These are phyloP conservation scores for Lottia gigantea DNA, from an alignment of 2,888 invertebrate genomes.

Conservation along the genomic window DNA sequence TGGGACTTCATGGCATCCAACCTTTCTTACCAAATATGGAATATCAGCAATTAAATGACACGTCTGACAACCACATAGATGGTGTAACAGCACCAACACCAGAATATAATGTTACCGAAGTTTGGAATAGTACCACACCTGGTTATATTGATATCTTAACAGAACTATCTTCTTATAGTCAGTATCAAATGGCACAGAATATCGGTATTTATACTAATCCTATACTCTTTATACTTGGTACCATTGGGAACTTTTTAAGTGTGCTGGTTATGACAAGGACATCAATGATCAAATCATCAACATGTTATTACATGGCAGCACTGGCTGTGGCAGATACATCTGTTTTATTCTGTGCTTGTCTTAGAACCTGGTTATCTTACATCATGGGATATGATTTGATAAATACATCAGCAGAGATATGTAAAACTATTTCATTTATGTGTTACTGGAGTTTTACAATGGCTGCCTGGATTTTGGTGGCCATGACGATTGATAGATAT, in stretches of 20 bases:
- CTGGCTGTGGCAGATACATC: slow-evolving; percentile 48
- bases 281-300: slow-evolving; percentile 44
- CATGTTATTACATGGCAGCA: slow-evolving; percentile 51
- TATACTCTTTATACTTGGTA: slow-evolving; percentile 46
- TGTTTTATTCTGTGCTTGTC: slow-evolving; percentile 46
- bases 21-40: too few species aligned
- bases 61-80: background rate
- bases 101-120: background rate
- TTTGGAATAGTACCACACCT: slow-evolving; percentile 8
- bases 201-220: slow-evolving; percentile 47
- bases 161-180: slow-evolving; percentile 32
- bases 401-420: slow-evolving; percentile 32
- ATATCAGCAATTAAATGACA: too few species aligned
- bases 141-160: slow-evolving; percentile 24
- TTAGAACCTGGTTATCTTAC: slow-evolving; percentile 47
- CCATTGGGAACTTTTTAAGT: slow-evolving; percentile 50
- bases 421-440: slow-evolving; percentile 42
- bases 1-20: too few species aligned
- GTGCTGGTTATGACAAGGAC: slow-evolving; percentile 48
- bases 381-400: slow-evolving; percentile 36
- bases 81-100: background rate
- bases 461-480: slow-evolving; percentile 56
- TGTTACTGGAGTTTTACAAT: slow-evolving; percentile 48
- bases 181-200: slow-evolving; percentile 35
- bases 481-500: slow-evolving; percentile 57